A percentile compares a stretch with the other conserved stretches of the same genome.
Evolutionary conservation across 1,140 invertebrate species (phyloP).

Genomic region (Zaprionus nigranus): DNA sequence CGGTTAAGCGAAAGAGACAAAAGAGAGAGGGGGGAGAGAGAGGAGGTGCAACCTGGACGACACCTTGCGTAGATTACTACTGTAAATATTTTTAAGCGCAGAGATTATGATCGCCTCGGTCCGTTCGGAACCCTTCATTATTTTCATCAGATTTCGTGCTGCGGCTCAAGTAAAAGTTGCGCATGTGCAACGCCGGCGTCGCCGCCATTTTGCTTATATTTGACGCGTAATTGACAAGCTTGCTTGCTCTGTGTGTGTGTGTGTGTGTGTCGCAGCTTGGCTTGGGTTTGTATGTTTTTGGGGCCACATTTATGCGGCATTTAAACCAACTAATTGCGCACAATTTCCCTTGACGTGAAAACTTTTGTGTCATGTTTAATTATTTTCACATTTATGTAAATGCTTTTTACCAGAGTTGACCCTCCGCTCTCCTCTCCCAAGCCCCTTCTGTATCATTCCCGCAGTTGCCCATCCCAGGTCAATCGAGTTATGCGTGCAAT

Average conservation of each 20-base stretch:
- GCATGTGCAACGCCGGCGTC: slow-evolving; percentile 54
- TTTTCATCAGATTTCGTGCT: slow-evolving; percentile 69
- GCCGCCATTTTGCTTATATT: slow-evolving; percentile 58
- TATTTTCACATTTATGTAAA: slow-evolving; percentile 82
- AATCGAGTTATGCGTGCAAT: slow-evolving; percentile 69
- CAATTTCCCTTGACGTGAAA: slow-evolving; percentile 72
- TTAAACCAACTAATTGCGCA: slow-evolving; percentile 81
- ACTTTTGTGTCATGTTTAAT: slow-evolving; percentile 78
- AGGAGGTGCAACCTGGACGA: slow-evolving; percentile 17
- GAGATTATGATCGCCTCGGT: slow-evolving; percentile 70
- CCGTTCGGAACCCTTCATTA: slow-evolving; percentile 70
- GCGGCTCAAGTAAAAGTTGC: slow-evolving; percentile 53
- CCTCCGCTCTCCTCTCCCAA: too few species aligned
- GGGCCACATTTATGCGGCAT: slow-evolving; percentile 77
- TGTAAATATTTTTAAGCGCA: slow-evolving; percentile 79
- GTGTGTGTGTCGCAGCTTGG: not conserved
- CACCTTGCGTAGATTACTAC: slow-evolving; percentile 81
- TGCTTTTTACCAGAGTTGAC: slow-evolving; percentile 35
- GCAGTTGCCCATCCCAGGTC: not conserved
- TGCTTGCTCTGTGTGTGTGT: slow-evolving; percentile 3
- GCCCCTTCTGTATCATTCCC: slow-evolving; percentile 2
- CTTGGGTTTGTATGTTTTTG: slow-evolving; percentile 21
- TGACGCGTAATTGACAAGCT: slow-evolving; percentile 78
- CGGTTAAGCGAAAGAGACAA: not conserved
- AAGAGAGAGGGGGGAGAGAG: not conserved